Conservation (phyloP, 2,888 invertebrate species). For the Xylocampa areola region DNA sequence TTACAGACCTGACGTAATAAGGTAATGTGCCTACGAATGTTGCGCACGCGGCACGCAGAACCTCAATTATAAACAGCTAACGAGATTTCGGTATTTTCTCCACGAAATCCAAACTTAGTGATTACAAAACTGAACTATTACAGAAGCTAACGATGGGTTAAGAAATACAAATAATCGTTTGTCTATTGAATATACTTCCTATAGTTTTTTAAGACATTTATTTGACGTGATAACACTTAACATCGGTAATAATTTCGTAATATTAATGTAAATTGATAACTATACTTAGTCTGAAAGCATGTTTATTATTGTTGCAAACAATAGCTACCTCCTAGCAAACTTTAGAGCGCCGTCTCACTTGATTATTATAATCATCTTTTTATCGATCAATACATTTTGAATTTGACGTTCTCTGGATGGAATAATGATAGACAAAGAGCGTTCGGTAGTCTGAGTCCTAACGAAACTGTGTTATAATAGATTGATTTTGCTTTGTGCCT, state of each 20-base stretch:
- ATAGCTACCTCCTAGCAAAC: conserved; percentile 32
- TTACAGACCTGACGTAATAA: conserved; percentile 45
- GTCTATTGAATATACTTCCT: not conserved
- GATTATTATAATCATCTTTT: conserved; percentile 59
- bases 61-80: conserved; percentile 59
- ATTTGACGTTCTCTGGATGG: conserved; percentile 64
- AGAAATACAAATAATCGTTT: not conserved
- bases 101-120: not conserved
- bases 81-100: conserved; percentile 24
- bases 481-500: conserved; percentile 35
- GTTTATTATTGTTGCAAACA: conserved; percentile 47
- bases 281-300: conserved; percentile 39
- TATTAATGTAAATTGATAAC: conserved; percentile 38
- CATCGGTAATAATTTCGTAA: conserved; percentile 10
- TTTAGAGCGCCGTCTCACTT: conserved; percentile 17
- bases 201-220: not conserved
- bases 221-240: not conserved
- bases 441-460: conserved; percentile 53
- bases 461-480: conserved; percentile 50
- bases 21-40: conserved; percentile 42
- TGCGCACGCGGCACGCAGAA: conserved; percentile 39
- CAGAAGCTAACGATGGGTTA: not conserved
- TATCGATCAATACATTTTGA: conserved; percentile 51
- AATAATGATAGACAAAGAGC: conserved; percentile 69
- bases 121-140: not conserved